Evolutionary conservation across 2,113 vertebrate species (phyloP).

Genomic region (Scalopus aquaticus): DNA sequence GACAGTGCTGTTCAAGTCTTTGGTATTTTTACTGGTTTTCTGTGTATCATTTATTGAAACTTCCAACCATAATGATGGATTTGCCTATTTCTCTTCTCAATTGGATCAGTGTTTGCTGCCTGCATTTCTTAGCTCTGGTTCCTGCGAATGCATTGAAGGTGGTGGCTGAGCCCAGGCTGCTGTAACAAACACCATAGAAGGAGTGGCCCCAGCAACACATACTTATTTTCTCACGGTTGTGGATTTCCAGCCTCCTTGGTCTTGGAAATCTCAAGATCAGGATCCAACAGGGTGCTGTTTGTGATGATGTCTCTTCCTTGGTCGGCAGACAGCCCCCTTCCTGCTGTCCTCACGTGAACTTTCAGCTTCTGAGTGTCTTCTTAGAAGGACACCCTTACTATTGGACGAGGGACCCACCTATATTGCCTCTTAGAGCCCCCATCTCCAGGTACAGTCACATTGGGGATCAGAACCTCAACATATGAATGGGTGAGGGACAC

Average conservation of each 20-base stretch:
- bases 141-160: background rate
- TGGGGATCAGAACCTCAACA: background rate
- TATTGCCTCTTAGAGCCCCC: background rate
- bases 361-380: background rate
- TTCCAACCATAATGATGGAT: no score
- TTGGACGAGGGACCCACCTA: background rate
- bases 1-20: background rate
- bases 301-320: background rate
- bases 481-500: background rate
- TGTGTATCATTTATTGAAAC: background rate
- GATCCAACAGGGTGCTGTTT: background rate
- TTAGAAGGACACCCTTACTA: background rate
- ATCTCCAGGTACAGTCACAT: background rate
- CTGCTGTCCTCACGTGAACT: background rate
- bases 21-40: background rate
- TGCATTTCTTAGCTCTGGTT: background rate
- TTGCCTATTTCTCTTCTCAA: background rate
- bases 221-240: background rate
- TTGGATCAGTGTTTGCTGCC: background rate
- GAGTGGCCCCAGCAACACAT: background rate
- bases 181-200: background rate
- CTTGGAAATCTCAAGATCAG: background rate
- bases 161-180: background rate
- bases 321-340: background rate
- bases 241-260: background rate